Conservation (phyloP, 2,888 invertebrate genomes). For the Callosobruchus maculatus region DNA sequence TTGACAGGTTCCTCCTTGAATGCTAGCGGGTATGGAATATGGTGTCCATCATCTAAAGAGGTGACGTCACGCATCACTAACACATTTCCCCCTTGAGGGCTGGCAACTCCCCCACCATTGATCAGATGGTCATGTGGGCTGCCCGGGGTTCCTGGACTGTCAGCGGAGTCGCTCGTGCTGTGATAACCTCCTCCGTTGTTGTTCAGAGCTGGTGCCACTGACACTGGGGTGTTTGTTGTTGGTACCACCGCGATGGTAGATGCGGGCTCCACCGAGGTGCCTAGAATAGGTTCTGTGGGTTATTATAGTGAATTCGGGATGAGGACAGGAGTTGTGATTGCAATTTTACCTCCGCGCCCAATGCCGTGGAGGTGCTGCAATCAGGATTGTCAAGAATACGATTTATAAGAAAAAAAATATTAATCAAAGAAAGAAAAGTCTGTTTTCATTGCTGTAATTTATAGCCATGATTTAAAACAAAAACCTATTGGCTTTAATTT, state of each 20-base stretch:
- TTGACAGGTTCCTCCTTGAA: constrained; percentile 57
- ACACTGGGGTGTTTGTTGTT: constrained; percentile 21
- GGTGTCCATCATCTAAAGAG: constrained; percentile 39
- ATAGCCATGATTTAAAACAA: no score
- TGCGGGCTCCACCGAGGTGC: constrained; percentile 27
- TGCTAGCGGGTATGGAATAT: constrained; percentile 39
- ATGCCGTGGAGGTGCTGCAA: no score
- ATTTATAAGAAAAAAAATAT: no score
- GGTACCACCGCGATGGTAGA: constrained; percentile 36
- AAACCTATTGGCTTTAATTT: no score
- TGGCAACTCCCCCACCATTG: constrained; percentile 43
- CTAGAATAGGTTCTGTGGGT: constrained; percentile 40
- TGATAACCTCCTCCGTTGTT: constrained; percentile 51
- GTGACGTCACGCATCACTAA: constrained; percentile 52
- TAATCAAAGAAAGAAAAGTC: no score
- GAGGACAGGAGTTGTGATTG: neutral
- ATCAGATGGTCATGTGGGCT: constrained; percentile 45
- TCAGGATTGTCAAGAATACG: no score
- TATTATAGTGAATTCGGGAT: constrained; percentile 20
- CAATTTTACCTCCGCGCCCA: no score
- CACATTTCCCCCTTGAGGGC: constrained; percentile 43
- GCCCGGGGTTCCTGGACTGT: constrained; percentile 50
- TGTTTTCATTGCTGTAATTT: no score
- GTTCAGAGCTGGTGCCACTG: neutral
- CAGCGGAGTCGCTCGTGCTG: constrained; percentile 54